Percentiles rank a stretch among this genome's conserved stretches.
These are phyloP conservation scores for Plodia interpunctella DNA, from an alignment of 1,140 invertebrate species.

Conservation along the genomic window DNA sequence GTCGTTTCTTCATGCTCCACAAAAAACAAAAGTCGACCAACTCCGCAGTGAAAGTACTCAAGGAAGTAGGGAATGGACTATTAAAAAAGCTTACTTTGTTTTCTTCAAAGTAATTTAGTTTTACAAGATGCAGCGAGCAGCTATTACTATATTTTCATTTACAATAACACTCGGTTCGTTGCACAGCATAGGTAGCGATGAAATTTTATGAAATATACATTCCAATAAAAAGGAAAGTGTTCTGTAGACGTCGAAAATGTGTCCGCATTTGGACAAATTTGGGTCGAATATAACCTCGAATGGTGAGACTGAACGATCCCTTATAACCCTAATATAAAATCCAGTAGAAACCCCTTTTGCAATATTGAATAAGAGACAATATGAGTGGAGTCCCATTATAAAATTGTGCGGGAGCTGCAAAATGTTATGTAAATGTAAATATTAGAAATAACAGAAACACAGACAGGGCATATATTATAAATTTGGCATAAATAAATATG, in stretches of 20 bases:
- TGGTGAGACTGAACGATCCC: slow-evolving; percentile 44
- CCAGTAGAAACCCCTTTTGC: slow-evolving; percentile 38
- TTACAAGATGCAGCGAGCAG: slow-evolving; percentile 19
- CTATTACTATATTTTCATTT: slow-evolving; percentile 31
- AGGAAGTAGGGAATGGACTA: slow-evolving; percentile 5
- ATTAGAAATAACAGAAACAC: too few relatives aligned
- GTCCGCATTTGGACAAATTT: slow-evolving; percentile 58
- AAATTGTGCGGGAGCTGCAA: slow-evolving; percentile 16
- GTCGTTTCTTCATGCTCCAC: slow-evolving; percentile 4
- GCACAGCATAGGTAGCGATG: slow-evolving; percentile 27
- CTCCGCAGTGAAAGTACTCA: slow-evolving; percentile 3
- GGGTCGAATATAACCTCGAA: slow-evolving; percentile 53
- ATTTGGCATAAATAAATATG: too few relatives aligned
- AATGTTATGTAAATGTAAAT: background rate
- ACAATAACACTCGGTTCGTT: slow-evolving; percentile 36
- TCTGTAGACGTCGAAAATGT: slow-evolving; percentile 50
- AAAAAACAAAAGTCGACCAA: slow-evolving; percentile 7
- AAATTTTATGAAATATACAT: slow-evolving; percentile 51
- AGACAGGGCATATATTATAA: too few relatives aligned
- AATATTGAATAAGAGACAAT: slow-evolving; percentile 39
- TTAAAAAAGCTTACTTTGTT: slow-evolving; percentile 7
- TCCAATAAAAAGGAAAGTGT: slow-evolving; percentile 53
- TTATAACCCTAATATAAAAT: slow-evolving; percentile 51
- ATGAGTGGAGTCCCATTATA: slow-evolving; percentile 24
- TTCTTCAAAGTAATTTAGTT: slow-evolving; percentile 9